phyloP scores from a whole-genome alignment of 2,113 vertebrate genomes.

The Macrotis lagotis region DNA sequence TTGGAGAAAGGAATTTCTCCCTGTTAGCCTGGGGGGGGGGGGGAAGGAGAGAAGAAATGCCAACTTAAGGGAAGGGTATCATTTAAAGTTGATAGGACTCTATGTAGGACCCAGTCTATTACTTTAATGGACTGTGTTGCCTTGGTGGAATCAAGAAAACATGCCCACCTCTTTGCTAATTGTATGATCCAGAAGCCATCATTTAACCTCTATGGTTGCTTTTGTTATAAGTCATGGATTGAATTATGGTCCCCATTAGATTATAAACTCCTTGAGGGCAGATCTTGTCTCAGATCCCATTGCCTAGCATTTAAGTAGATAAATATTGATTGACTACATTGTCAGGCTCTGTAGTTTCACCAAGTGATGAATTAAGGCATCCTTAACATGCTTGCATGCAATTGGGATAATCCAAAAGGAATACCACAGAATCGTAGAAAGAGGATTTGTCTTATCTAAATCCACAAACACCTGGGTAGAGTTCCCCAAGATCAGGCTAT shows the following conservation, averaged over 20 bases:
- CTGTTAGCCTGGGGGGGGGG: not conserved
- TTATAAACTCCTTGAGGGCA: not conserved
- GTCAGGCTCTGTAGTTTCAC: not conserved
- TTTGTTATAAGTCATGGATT: not conserved
- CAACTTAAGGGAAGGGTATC: too few species aligned
- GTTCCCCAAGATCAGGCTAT: not conserved
- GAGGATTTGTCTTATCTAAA: not conserved
- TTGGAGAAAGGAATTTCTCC: not conserved
- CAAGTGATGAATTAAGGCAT: not conserved
- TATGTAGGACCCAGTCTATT: fast-evolving
- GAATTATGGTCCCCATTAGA: not conserved
- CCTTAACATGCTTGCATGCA: not conserved
- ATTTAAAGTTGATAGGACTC: fast-evolving
- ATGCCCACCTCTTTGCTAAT: not conserved
- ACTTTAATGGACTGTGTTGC: not conserved
- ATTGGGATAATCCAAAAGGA: not conserved
- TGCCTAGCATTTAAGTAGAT: not conserved
- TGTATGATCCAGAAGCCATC: not conserved
- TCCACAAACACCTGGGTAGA: not conserved
- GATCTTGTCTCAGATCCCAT: not conserved
- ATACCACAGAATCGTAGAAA: not conserved
- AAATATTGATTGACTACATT: not conserved
- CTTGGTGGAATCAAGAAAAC: not conserved
- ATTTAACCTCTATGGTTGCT: not conserved
- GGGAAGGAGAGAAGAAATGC: not conserved